A percentile compares a stretch with the other conserved stretches of the same genome.
Conservation (phyloP, 2,113 vertebrate species). For the Tragulus kanchil region DNA sequence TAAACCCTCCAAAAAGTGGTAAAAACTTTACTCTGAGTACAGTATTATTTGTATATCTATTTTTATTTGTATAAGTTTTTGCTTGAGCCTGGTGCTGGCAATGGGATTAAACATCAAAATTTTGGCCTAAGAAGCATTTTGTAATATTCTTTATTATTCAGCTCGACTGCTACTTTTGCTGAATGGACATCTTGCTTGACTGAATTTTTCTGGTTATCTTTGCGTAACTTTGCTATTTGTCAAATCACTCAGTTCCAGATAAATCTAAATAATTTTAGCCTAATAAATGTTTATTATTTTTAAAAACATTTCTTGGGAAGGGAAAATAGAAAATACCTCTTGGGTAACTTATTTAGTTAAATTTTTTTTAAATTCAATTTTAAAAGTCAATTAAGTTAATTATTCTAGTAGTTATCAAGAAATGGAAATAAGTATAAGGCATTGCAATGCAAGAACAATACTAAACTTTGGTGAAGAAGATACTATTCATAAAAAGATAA, state of each 20-base stretch:
- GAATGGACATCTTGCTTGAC: not conserved
- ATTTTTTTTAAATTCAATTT: too few species aligned
- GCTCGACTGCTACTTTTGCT: not conserved
- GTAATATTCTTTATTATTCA: slow-evolving; percentile 28
- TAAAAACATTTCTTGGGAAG: not conserved
- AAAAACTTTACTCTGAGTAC: not conserved
- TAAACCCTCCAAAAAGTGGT: not conserved
- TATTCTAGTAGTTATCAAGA: not conserved
- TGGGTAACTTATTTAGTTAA: slow-evolving; percentile 53
- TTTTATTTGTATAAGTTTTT: slow-evolving; percentile 1
- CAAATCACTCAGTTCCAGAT: not conserved
- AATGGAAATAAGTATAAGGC: slow-evolving; percentile 38
- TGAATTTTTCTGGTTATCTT: slow-evolving; percentile 53
- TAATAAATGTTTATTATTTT: not conserved
- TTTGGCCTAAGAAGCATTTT: not conserved
- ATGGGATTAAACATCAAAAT: not conserved
- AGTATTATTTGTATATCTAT: not conserved
- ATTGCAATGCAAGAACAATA: slow-evolving; percentile 34
- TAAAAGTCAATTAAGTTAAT: too few species aligned
- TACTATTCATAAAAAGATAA: slow-evolving; percentile 44
- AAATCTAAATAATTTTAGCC: slow-evolving; percentile 32
- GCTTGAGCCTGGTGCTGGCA: not conserved
- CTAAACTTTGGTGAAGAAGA: slow-evolving; percentile 45
- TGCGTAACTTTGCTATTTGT: slow-evolving; percentile 22
- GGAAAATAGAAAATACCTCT: slow-evolving; percentile 22